Evolutionary conservation across 2,113 vertebrate species (phyloP).

Genomic region (Crotalus horridus): DNA sequence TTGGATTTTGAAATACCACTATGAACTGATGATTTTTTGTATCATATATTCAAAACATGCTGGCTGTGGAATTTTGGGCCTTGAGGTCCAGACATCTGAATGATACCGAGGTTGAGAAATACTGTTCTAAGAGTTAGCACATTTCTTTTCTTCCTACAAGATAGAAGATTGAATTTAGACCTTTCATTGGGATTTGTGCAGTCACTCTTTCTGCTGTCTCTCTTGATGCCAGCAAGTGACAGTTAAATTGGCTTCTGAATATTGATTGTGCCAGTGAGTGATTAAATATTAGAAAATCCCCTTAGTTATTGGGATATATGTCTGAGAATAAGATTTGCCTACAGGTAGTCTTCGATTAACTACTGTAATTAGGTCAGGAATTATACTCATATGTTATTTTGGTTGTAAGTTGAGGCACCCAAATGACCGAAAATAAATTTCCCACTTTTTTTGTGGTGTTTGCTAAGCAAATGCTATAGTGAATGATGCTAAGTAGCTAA

Average conservation of each 20-base stretch:
- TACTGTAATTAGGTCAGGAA: background rate
- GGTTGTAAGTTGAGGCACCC: background rate
- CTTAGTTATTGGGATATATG: no score
- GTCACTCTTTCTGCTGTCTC: background rate
- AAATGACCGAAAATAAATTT: background rate
- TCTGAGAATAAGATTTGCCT: no score
- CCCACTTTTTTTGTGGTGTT: background rate
- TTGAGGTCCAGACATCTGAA: no score
- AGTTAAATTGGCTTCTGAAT: background rate
- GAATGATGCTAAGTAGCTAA: background rate
- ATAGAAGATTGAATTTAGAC: background rate
- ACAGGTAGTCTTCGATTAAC: no score
- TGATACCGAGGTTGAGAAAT: no score
- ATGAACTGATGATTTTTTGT: background rate
- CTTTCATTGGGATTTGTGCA: background rate
- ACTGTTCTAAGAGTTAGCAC: background rate
- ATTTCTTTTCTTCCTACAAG: background rate
- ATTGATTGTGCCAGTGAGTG: background rate
- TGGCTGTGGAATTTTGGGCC: no score
- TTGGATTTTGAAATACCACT: background rate
- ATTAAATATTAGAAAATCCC: no score
- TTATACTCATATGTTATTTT: background rate
- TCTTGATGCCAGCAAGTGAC: background rate
- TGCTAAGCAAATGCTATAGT: background rate
- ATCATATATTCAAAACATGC: background rate